Conservation (phyloP, 1,140 invertebrate species). For the Watersipora subatra region DNA sequence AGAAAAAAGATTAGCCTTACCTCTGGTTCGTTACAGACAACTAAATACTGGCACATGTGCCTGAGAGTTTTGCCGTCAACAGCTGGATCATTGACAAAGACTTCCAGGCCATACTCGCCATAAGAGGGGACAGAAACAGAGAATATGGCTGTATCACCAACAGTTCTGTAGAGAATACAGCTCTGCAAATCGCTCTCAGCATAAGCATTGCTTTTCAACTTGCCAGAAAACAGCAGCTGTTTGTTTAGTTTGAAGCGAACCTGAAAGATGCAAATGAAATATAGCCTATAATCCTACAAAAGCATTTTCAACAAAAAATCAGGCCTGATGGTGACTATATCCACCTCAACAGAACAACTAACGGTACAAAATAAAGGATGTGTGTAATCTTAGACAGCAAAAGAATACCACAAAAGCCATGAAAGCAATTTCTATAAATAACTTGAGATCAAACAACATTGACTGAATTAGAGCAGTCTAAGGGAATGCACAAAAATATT, state of each 20-base stretch:
- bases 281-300: background rate
- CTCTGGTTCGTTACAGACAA: constrained; percentile 29
- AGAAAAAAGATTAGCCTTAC: too few species aligned
- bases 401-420: too few species aligned
- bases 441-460: too few species aligned
- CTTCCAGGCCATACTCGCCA: constrained; percentile 39
- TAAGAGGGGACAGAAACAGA: constrained; percentile 29
- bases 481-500: too few species aligned
- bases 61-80: constrained; percentile 34
- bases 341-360: too few species aligned
- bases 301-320: background rate
- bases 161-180: constrained; percentile 31
- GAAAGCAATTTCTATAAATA: too few species aligned
- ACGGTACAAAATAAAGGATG: too few species aligned
- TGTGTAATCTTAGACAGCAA: too few species aligned
- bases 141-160: constrained; percentile 36
- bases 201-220: constrained; percentile 31
- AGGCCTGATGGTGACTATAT: too few species aligned
- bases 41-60: constrained; percentile 36
- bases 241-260: constrained; percentile 20
- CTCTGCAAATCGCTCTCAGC: constrained; percentile 30
- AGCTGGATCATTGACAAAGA: constrained; percentile 38
- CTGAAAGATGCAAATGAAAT: constrained; percentile 17
- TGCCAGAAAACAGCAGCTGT: constrained; percentile 36
- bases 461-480: too few species aligned